These are phyloP conservation scores for Helicoverpa assulta DNA, from an alignment of 2,888 invertebrate species.

Conservation along the genomic window DNA sequence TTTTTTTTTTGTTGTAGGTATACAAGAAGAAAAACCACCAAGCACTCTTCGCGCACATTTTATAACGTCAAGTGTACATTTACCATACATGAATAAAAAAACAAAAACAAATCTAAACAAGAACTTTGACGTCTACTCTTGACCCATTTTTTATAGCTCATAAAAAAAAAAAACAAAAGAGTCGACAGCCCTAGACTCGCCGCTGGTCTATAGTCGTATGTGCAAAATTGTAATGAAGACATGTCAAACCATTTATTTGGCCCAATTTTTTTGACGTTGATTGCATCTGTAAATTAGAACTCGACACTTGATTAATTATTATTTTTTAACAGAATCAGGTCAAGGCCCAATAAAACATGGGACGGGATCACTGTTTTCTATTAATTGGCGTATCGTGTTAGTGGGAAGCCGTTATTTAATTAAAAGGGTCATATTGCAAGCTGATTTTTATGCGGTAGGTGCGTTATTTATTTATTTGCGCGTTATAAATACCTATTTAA, in stretches of 20 bases:
- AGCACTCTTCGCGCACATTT: too few species aligned
- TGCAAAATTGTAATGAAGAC: slow-evolving; percentile 68
- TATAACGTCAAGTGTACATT: too few species aligned
- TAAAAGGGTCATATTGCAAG: slow-evolving; percentile 4
- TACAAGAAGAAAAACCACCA: too few species aligned
- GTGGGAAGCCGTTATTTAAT: slow-evolving; percentile 10
- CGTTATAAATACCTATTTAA: background rate
- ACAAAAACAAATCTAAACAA: background rate
- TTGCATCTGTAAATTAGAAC: slow-evolving; percentile 57
- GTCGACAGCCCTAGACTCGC: slow-evolving; percentile 46
- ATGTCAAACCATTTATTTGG: slow-evolving; percentile 60
- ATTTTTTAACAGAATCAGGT: slow-evolving; percentile 56
- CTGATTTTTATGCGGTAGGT: background rate
- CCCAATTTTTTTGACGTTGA: slow-evolving; percentile 65
- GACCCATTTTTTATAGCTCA: background rate
- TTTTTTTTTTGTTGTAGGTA: too few species aligned
- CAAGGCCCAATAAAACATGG: slow-evolving; percentile 42
- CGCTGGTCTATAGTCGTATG: slow-evolving; percentile 41
- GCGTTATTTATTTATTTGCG: too few species aligned
- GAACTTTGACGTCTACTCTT: slow-evolving; percentile 9
- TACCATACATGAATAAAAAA: background rate
- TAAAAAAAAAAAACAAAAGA: slow-evolving; percentile 1
- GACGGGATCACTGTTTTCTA: slow-evolving; percentile 42
- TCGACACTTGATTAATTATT: slow-evolving; percentile 59
- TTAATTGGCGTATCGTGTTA: slow-evolving; percentile 43